Conservation (phyloP, 2,888 invertebrate species). For the Gasteruption jaculator region DNA sequence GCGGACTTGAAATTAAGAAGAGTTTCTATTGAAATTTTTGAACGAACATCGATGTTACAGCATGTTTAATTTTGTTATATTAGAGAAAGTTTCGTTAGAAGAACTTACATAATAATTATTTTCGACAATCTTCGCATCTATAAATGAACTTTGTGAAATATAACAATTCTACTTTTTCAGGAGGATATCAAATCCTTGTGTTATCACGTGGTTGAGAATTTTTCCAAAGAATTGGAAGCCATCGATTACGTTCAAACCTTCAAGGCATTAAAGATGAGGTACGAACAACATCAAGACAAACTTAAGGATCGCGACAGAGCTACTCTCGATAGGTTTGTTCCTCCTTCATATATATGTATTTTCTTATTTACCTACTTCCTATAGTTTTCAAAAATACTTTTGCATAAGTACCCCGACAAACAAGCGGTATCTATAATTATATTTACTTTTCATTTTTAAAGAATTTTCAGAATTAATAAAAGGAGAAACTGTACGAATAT, state of each 20-base stretch:
- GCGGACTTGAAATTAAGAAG: too few species aligned
- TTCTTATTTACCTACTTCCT: too few species aligned
- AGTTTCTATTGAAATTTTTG: too few species aligned
- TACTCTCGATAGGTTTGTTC: conserved; percentile 68
- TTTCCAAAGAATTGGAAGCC: conserved; percentile 88
- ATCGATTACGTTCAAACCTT: conserved; percentile 99
- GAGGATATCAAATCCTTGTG: conserved; percentile 88
- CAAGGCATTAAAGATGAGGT: conserved; percentile 82
- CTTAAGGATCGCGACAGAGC: conserved; percentile 81
- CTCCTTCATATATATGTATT: too few species aligned
- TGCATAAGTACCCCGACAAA: too few species aligned
- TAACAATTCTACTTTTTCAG: conserved; percentile 44
- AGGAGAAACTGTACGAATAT: too few species aligned
- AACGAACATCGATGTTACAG: too few species aligned
- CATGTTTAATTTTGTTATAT: too few species aligned
- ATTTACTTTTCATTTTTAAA: conserved; percentile 5
- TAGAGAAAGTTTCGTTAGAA: too few species aligned
- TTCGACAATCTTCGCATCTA: neutral
- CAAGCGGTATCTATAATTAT: too few species aligned
- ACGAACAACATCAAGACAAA: conserved; percentile 90
- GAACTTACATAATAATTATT: neutral
- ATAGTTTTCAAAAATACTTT: too few species aligned
- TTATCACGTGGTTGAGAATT: conserved; percentile 94
- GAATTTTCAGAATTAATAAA: neutral
- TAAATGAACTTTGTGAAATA: too few species aligned